A percentile compares a stretch with the other conserved stretches of the same genome.
Evolutionary conservation across 2,888 invertebrate genomes (phyloP).

Genomic region (Seira sanloemensis): DNA sequence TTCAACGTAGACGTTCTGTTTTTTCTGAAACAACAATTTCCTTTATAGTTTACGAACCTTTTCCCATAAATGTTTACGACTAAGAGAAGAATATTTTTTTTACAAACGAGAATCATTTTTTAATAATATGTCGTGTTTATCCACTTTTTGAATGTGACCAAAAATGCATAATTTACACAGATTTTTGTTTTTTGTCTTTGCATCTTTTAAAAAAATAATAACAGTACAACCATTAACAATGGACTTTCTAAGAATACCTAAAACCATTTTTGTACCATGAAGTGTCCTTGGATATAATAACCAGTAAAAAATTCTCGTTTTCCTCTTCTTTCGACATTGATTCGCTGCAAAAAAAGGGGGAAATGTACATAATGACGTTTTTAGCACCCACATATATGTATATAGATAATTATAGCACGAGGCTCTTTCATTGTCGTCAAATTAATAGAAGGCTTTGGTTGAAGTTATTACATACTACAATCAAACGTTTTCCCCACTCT

Average conservation of each 20-base stretch:
- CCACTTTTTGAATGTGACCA: background rate
- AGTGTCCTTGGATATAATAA: background rate
- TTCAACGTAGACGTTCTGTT: background rate
- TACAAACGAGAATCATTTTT: background rate
- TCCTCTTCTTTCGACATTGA: too few relatives aligned
- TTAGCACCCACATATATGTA: too few relatives aligned
- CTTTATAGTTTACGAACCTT: background rate
- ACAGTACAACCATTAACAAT: slow-evolving; percentile 17
- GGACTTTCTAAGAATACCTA: slow-evolving; percentile 17
- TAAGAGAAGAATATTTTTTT: too few relatives aligned
- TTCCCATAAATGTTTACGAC: too few relatives aligned
- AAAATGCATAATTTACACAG: slow-evolving; percentile 5
- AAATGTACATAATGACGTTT: too few relatives aligned
- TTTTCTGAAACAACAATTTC: background rate
- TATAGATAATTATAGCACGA: too few relatives aligned
- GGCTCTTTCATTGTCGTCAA: too few relatives aligned
- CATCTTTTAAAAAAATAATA: slow-evolving; percentile 15
- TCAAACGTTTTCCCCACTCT: too few relatives aligned
- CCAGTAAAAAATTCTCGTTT: background rate
- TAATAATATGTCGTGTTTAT: background rate
- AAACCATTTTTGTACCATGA: slow-evolving; percentile 20
- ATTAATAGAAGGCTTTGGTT: too few relatives aligned
- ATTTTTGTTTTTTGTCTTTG: background rate
- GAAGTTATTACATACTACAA: too few relatives aligned
- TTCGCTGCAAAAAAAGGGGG: background rate